phyloP scores from a whole-genome alignment of 2,797 vertebrate species.

The Huso huso region DNA sequence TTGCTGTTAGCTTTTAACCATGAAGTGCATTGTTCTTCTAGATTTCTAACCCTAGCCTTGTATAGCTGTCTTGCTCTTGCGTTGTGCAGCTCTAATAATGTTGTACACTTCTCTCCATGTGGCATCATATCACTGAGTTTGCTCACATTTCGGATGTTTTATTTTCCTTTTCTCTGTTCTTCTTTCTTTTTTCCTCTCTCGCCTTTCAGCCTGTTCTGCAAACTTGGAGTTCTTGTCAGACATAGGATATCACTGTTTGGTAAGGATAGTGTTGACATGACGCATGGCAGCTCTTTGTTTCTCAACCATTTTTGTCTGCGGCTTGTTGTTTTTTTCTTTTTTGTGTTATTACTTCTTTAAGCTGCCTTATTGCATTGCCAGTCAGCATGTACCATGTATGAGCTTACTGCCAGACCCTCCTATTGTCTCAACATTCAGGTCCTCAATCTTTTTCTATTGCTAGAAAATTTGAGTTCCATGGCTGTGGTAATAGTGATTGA shows the following conservation, averaged over 20 bases:
- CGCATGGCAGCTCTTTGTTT: slow-evolving; percentile 56
- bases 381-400: slow-evolving; percentile 12
- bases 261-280: slow-evolving; percentile 62
- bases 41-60: not conserved
- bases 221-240: slow-evolving; percentile 83
- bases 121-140: slow-evolving; percentile 53
- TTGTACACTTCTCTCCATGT: slow-evolving; percentile 43
- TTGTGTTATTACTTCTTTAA: slow-evolving; percentile 18
- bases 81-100: slow-evolving; percentile 48
- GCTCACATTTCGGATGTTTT: slow-evolving; percentile 59
- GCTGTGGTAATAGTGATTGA: not conserved
- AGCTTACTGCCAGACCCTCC: not conserved
- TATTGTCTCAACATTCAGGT: not conserved
- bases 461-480: not conserved
- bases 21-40: not conserved
- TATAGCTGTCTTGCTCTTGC: slow-evolving; percentile 34
- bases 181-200: slow-evolving; percentile 58
- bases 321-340: slow-evolving; percentile 17
- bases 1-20: slow-evolving; percentile 5
- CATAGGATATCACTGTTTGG: slow-evolving; percentile 80
- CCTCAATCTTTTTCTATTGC: not conserved
- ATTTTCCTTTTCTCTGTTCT: slow-evolving; percentile 35
- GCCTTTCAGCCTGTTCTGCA: slow-evolving; percentile 71
- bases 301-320: slow-evolving; percentile 42
- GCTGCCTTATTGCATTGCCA: slow-evolving; percentile 14